Evolutionary conservation across 2,888 invertebrate species (phyloP).

Genomic region (Yponomeuta sedellus): DNA sequence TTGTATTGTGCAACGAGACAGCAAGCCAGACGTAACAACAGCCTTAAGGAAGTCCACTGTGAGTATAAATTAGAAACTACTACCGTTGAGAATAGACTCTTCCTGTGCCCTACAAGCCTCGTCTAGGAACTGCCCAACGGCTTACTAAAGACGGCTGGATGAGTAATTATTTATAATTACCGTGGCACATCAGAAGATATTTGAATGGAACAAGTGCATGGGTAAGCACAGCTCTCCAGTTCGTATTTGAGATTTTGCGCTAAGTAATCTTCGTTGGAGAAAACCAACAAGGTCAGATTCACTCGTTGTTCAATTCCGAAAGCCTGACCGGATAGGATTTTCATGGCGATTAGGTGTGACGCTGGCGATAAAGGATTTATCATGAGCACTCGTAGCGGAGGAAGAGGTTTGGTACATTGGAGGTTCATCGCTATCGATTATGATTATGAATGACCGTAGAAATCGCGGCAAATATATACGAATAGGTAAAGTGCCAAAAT

Average conservation of each 20-base stretch:
- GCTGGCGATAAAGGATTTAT: conserved; percentile 48
- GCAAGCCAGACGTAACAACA: too few relatives aligned
- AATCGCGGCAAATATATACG: not conserved
- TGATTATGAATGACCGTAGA: not conserved
- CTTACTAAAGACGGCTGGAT: too few relatives aligned
- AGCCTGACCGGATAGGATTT: conserved; percentile 49
- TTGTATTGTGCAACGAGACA: too few relatives aligned
- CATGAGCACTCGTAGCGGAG: conserved; percentile 48
- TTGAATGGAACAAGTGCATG: conserved; percentile 41
- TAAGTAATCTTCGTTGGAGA: conserved; percentile 40
- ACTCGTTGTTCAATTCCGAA: conserved; percentile 49
- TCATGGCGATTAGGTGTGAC: conserved; percentile 41
- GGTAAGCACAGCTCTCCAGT: conserved; percentile 45
- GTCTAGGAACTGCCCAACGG: too few relatives aligned
- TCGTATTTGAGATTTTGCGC: conserved; percentile 44
- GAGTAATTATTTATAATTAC: conserved; percentile 28
- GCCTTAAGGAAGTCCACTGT: too few relatives aligned
- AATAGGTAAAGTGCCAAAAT: too few relatives aligned
- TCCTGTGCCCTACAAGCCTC: too few relatives aligned
- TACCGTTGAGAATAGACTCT: too few relatives aligned
- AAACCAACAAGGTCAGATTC: conserved; percentile 50
- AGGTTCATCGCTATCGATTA: conserved; percentile 44
- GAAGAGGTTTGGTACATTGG: conserved; percentile 30
- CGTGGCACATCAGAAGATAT: conserved; percentile 52
- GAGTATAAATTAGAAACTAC: too few relatives aligned